Conservation (phyloP, 1,140 invertebrate genomes). For the Temnothorax curvispinosus region DNA sequence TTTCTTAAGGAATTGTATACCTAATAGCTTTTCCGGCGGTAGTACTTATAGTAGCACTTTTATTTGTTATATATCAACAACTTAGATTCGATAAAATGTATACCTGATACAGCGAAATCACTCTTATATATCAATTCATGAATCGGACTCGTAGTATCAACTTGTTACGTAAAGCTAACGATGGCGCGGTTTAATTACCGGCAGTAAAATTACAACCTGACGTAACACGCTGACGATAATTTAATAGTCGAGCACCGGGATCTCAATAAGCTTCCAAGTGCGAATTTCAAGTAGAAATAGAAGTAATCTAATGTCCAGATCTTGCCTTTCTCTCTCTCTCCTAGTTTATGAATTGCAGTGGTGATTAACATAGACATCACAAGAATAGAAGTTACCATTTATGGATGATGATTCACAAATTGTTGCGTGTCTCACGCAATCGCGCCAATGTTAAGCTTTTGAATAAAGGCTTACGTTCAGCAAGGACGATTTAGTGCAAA, state of each 20-base stretch:
- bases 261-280: constrained; percentile 42
- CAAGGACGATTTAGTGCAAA: neutral
- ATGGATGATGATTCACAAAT: neutral
- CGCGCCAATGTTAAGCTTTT: neutral
- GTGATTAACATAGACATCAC: constrained; percentile 44
- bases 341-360: constrained; percentile 22
- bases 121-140: neutral
- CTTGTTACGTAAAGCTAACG: constrained; percentile 51
- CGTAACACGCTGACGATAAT: constrained; percentile 26
- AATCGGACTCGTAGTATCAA: neutral
- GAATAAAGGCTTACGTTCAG: neutral
- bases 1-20: constrained; percentile 9
- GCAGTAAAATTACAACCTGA: constrained; percentile 10
- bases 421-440: constrained; percentile 23
- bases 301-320: neutral
- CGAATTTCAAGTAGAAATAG: neutral
- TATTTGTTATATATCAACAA: constrained; percentile 18
- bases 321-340: neutral
- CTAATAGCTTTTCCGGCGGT: neutral
- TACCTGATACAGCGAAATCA: neutral
- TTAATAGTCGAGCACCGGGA: constrained; percentile 42
- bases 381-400: constrained; percentile 39
- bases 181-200: constrained; percentile 40
- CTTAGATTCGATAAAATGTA: neutral
- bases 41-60: neutral